phyloP scores from a whole-genome alignment of 2,888 invertebrate species.

The Drosophila merina region DNA sequence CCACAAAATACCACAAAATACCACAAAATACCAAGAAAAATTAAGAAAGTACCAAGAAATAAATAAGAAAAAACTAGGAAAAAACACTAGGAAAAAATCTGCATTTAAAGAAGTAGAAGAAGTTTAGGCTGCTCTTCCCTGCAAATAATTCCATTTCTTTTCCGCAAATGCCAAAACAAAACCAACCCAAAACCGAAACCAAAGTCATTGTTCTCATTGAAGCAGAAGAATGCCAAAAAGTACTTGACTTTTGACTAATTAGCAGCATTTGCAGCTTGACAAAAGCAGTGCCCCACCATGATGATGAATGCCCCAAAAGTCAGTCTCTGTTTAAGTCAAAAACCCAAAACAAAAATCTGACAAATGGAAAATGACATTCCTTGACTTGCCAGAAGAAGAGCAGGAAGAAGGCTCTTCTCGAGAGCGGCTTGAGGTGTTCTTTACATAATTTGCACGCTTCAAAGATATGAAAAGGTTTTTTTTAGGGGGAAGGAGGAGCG shows the following conservation, averaged over 20 bases:
- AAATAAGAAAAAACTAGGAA: too few species aligned
- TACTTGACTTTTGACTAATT: slow-evolving; percentile 50
- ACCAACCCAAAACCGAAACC: too few species aligned
- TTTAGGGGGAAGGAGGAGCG: too few species aligned
- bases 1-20: too few species aligned
- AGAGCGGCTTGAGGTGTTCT: slow-evolving; percentile 9
- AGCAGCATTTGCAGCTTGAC: slow-evolving; percentile 9
- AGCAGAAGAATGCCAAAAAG: slow-evolving; percentile 14
- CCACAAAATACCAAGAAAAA: too few species aligned
- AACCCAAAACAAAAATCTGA: slow-evolving; percentile 20
- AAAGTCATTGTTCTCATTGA: slow-evolving; percentile 31
- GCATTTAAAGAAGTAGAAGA: too few species aligned
- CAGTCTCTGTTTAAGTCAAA: slow-evolving; percentile 40
- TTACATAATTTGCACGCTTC: slow-evolving; percentile 76
- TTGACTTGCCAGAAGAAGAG: too few species aligned
- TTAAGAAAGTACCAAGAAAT: too few species aligned
- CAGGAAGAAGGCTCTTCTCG: too few species aligned
- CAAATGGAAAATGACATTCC: slow-evolving; percentile 13
- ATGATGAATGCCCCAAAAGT: slow-evolving; percentile 25
- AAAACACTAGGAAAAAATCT: too few species aligned
- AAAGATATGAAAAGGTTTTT: slow-evolving; percentile 24
- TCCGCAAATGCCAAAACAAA: not conserved
- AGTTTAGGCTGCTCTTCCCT: too few species aligned
- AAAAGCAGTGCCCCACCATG: not conserved
- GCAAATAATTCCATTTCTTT: not conserved